Conservation (phyloP, 1,140 invertebrate species). For the Tetragnatha versicolor region DNA sequence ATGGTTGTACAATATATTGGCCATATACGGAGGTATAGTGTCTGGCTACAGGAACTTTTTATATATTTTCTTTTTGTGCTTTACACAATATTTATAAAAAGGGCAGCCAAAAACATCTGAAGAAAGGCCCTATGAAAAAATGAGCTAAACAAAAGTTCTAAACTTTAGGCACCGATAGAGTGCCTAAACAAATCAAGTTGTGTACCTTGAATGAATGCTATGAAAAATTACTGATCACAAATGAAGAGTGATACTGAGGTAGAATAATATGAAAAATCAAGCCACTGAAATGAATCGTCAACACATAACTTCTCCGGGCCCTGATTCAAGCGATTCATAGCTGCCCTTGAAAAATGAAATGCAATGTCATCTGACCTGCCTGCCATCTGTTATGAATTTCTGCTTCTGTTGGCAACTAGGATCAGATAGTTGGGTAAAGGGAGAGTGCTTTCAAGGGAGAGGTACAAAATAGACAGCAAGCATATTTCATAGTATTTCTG, state of each 20-base stretch:
- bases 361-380: constrained; percentile 31
- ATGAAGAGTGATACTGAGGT: no score
- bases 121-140: no score
- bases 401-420: constrained; percentile 40
- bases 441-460: constrained; percentile 39
- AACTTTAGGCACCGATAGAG: no score
- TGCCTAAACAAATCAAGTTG: no score
- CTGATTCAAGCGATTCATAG: not conserved
- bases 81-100: no score
- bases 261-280: no score
- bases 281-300: no score
- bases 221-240: no score
- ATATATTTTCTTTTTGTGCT: constrained; percentile 25
- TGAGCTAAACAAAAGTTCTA: no score
- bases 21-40: constrained; percentile 56
- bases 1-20: constrained; percentile 53
- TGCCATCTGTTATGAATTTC: constrained; percentile 40
- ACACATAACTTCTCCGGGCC: not conserved
- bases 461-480: constrained; percentile 29
- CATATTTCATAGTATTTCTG: constrained; percentile 10
- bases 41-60: constrained; percentile 55
- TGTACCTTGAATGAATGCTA: no score
- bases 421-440: constrained; percentile 14
- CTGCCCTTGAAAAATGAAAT: constrained; percentile 28
- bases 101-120: no score